Evolutionary conservation across 2,888 invertebrate species (phyloP).

Genomic region (Lepidocyrtoides sp.): DNA sequence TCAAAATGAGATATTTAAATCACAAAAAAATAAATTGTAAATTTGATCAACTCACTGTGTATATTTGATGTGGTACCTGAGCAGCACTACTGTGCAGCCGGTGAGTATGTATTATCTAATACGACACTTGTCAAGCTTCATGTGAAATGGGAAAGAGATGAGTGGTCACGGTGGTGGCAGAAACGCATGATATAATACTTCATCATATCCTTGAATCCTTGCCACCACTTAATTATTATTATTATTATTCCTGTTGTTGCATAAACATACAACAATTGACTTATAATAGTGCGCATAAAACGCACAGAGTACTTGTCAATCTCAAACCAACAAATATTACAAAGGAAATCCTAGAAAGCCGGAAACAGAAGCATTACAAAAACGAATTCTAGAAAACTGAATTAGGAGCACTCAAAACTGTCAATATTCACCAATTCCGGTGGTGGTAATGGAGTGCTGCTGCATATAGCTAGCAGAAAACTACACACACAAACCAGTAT

Average conservation of each 20-base stretch:
- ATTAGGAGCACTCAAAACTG: constrained; percentile 39
- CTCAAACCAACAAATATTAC: constrained; percentile 20
- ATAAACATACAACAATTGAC: too few relatives aligned
- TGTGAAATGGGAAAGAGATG: background rate
- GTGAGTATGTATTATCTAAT: background rate
- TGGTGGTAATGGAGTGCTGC: background rate
- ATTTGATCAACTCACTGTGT: background rate
- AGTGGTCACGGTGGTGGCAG: background rate
- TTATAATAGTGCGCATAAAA: too few relatives aligned
- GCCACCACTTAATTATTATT: constrained; percentile 34
- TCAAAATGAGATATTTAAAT: constrained; percentile 7
- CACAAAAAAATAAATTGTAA: background rate
- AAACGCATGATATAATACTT: background rate
- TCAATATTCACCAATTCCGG: constrained; percentile 63
- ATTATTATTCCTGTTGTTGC: background rate
- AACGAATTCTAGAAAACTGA: background rate
- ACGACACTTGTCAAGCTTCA: constrained; percentile 62
- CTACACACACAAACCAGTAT: background rate
- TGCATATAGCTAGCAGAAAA: background rate
- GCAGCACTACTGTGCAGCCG: background rate
- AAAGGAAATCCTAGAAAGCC: constrained; percentile 73
- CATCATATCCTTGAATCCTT: constrained; percentile 54
- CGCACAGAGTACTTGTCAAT: background rate
- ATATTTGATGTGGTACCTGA: background rate
- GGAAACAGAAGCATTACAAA: constrained; percentile 77